Percentiles rank a stretch among this genome's conserved stretches.
These are phyloP conservation scores for Donacobius atricapilla DNA, from an alignment of 2,113 vertebrate genomes.

Conservation along the genomic window DNA sequence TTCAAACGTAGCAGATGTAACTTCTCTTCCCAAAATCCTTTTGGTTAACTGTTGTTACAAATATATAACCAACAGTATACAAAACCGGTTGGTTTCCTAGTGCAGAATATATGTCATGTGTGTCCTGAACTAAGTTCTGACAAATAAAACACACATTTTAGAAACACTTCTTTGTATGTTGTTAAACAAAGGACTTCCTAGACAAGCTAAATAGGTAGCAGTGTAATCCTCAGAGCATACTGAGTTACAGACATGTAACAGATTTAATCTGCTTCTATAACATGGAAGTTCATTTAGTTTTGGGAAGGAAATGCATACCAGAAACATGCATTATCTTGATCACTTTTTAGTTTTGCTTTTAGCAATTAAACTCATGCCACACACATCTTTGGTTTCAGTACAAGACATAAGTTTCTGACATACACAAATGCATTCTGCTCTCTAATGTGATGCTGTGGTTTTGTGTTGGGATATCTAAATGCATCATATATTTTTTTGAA, in stretches of 20 bases:
- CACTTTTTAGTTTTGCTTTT: background rate
- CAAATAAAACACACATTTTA: constrained; percentile 34
- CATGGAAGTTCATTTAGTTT: background rate
- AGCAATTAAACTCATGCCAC: background rate
- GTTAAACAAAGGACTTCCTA: constrained; percentile 3
- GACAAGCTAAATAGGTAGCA: background rate
- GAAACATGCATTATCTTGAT: background rate
- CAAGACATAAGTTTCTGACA: background rate
- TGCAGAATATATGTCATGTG: constrained; percentile 19
- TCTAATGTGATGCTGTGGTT: background rate
- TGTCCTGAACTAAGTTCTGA: background rate
- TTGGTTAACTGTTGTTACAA: constrained; percentile 24
- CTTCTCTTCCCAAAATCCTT: constrained; percentile 11
- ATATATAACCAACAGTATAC: background rate
- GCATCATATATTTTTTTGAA: background rate
- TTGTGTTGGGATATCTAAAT: background rate
- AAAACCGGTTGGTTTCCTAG: constrained; percentile 26
- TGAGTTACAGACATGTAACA: background rate
- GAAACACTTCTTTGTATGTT: constrained; percentile 4
- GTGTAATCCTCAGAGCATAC: background rate
- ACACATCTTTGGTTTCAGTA: background rate
- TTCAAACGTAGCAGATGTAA: background rate
- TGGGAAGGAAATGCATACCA: background rate
- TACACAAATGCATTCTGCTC: background rate
- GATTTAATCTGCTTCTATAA: background rate